phyloP scores from a whole-genome alignment of 2,113 vertebrate genomes.

The Pycnonotus jocosus region DNA sequence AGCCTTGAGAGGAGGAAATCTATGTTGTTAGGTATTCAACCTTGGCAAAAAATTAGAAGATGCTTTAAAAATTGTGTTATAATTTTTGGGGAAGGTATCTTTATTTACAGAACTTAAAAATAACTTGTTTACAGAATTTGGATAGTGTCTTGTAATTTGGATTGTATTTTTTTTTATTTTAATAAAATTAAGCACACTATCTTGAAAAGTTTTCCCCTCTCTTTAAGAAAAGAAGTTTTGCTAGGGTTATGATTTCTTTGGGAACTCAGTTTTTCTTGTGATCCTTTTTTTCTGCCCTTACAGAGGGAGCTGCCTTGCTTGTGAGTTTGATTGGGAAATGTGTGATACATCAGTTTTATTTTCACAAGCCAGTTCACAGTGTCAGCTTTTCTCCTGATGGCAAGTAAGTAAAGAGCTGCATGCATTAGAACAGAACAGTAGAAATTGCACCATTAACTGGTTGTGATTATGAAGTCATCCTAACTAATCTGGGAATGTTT shows the following conservation, averaged over 20 bases:
- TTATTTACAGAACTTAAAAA: neutral
- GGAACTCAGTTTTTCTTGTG: neutral
- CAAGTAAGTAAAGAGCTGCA: constrained; percentile 70
- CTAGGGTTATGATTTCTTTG: neutral
- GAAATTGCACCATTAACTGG: neutral
- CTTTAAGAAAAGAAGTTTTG: neutral
- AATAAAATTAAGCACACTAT: neutral
- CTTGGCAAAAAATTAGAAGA: neutral
- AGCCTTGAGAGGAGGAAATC: neutral
- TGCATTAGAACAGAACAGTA: neutral
- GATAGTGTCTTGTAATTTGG: neutral
- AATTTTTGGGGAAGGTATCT: neutral
- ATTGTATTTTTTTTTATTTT: neutral
- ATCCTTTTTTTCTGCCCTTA: neutral
- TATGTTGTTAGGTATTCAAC: neutral
- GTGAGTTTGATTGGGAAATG: constrained; percentile 85
- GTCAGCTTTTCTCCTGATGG: constrained; percentile 92
- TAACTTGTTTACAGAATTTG: neutral
- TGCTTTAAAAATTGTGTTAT: neutral
- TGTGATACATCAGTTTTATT: constrained; percentile 88
- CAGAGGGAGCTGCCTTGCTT: constrained; percentile 88
- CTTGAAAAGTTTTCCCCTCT: neutral
- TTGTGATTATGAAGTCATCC: neutral
- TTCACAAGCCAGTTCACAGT: constrained; percentile 89
- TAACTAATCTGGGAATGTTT: neutral